Evolutionary conservation across 2,888 invertebrate genomes (phyloP).

Genomic region (Caenorhabditis sinica): DNA sequence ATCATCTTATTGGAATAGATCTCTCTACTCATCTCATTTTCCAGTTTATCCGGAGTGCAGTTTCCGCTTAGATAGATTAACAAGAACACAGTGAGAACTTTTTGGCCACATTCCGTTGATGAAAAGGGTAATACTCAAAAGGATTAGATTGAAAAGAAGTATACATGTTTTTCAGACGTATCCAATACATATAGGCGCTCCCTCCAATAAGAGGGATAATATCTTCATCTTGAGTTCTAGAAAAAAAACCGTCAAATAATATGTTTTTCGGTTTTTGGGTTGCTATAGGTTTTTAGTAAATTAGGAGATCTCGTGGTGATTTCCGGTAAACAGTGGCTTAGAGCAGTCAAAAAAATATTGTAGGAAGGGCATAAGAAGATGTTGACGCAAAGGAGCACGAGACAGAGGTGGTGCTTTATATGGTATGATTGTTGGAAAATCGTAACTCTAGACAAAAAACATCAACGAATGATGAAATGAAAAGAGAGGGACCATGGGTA

Average conservation of each 20-base stretch:
- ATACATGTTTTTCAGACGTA: too few relatives aligned
- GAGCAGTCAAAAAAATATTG: not conserved
- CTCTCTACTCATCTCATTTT: constrained; percentile 13
- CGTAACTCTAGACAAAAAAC: too few relatives aligned
- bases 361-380: not conserved
- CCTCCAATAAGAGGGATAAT: too few relatives aligned
- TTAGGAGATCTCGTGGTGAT: constrained; percentile 1
- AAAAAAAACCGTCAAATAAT: not conserved
- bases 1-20: not conserved
- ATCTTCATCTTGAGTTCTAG: too few relatives aligned
- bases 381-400: not conserved
- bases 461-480: not conserved
- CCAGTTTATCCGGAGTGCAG: constrained; percentile 1
- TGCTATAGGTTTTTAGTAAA: constrained; percentile 5
- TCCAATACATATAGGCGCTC: too few relatives aligned
- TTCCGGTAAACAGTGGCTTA: constrained; percentile 1
- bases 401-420: not conserved
- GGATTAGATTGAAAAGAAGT: not conserved
- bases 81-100: not conserved
- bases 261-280: constrained; percentile 2
- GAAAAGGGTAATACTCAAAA: not conserved
- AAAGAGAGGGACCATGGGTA: not conserved
- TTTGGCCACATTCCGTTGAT: not conserved
- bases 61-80: not conserved
- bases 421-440: too few relatives aligned